Evolutionary conservation across 2,888 invertebrate genomes (phyloP), one percentile per base, ranked within the genome.

Genomic region (Drosophila helvetica): DNA sequence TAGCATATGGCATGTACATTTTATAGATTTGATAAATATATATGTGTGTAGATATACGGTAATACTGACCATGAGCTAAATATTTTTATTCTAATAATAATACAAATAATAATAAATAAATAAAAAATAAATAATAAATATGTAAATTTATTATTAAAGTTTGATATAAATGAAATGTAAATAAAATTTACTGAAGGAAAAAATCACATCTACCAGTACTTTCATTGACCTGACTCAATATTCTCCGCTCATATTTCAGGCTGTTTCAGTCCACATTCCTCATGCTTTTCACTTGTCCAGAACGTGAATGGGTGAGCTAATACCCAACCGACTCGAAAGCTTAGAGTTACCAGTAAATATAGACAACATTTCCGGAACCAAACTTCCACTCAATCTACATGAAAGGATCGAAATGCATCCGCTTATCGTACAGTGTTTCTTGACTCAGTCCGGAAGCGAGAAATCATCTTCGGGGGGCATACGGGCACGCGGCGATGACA

Each of bases 401-500:
- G 5, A 42, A 48, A 46, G 50, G 69, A 50, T 66, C 66, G 33
- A 68, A 69, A 15, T 30, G 58, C 50, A 69, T 67, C 66, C 69
- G 66, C 38, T 38, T 38, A 38, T 18, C 18, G 12, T 9, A 46
- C 27, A 17, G 25, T 25, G 27, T 43, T 25, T 72, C 25, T 17
- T 10, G 47, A 33, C 19, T 42, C 54, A 18, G 3, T 51, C 57
- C 66, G 66, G 66, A 69, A 69, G 59, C 69, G 1, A 69, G 66
- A 69, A 67, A 69, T 67, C 66, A 67, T 67, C 69, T 69, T 67
- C 6, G 50, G 43, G 46, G 25, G 30, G 27, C 27, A 27, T 43
- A 22, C 22, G 68, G 25, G 25, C 52, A 54, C 42, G 68, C 71
- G 71, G 71, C 74, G 74, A 47, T 74, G 71, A 71, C 74, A 69